Percentiles rank a stretch among this genome's conserved stretches.
These are phyloP conservation scores for Hydrotaea diabolus DNA, from an alignment of 2,888 invertebrate species.

Conservation along the genomic window DNA sequence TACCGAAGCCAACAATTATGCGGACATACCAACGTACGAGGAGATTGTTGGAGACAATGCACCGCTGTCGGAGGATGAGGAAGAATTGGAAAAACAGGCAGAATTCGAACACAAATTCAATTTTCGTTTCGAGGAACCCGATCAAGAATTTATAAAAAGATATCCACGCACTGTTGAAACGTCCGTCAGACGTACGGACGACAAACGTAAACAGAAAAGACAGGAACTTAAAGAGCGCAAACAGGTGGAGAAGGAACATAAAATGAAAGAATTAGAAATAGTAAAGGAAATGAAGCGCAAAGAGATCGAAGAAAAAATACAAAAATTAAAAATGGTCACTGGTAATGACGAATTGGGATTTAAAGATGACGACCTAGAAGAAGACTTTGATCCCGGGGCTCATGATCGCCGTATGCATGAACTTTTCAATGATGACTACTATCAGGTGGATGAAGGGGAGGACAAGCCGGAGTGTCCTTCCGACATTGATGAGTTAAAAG, in stretches of 20 bases:
- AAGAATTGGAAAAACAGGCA: conserved; percentile 89
- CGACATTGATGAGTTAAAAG: conserved; percentile 84
- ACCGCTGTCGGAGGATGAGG: conserved; percentile 89
- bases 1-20: conserved; percentile 75
- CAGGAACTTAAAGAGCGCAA: conserved; percentile 88
- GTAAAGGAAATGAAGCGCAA: conserved; percentile 92
- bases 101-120: conserved; percentile 97
- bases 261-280: conserved; percentile 92
- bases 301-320: conserved; percentile 94
- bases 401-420: conserved; percentile 93
- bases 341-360: conserved; percentile 85
- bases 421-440: conserved; percentile 93
- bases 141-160: conserved; percentile 93
- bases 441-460: conserved; percentile 86
- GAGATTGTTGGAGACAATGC: conserved; percentile 85
- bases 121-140: conserved; percentile 98
- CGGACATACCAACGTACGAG: conserved; percentile 84
- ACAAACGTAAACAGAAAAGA: conserved; percentile 89
- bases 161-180: conserved; percentile 94
- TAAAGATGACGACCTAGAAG: conserved; percentile 90
- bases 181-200: conserved; percentile 90
- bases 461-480: conserved; percentile 92
- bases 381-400: conserved; percentile 93
- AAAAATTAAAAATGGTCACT: conserved; percentile 92
- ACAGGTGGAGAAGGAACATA: conserved; percentile 88